Conservation (phyloP, 2,113 vertebrate genomes). For the Miniopterus natalensis region DNA sequence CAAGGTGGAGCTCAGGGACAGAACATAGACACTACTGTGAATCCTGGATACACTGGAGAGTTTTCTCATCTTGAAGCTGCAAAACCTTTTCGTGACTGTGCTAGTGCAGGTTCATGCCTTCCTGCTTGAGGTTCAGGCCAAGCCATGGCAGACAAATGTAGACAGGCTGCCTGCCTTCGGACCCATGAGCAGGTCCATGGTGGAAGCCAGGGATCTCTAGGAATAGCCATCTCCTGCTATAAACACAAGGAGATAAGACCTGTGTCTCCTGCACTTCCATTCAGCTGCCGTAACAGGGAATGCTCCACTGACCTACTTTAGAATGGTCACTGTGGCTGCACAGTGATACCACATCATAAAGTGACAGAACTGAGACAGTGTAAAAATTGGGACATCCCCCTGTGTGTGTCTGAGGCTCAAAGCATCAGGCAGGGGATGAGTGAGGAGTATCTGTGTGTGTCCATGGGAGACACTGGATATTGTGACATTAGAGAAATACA, state of each 20-base stretch:
- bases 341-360: neutral
- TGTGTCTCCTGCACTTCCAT: neutral
- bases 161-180: neutral
- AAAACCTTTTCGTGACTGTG: neutral
- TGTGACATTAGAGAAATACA: neutral
- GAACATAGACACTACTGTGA: neutral
- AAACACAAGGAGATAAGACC: neutral
- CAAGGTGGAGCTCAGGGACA: neutral
- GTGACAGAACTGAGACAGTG: conserved; percentile 19
- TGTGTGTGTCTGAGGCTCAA: neutral
- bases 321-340: neutral
- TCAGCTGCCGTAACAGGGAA: neutral
- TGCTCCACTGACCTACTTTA: conserved; percentile 68
- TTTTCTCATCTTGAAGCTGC: neutral
- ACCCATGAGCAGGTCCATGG: no score
- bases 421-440: neutral
- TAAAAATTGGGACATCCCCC: neutral
- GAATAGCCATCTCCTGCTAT: neutral
- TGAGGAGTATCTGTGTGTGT: neutral
- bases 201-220: neutral
- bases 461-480: neutral
- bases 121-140: neutral
- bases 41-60: neutral
- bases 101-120: neutral
- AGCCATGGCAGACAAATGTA: neutral